A percentile compares a stretch with the other conserved stretches of the same genome.
These are phyloP conservation scores for Argyrosomus regius DNA, from an alignment of 2,797 vertebrate species.

Conservation along the genomic window DNA sequence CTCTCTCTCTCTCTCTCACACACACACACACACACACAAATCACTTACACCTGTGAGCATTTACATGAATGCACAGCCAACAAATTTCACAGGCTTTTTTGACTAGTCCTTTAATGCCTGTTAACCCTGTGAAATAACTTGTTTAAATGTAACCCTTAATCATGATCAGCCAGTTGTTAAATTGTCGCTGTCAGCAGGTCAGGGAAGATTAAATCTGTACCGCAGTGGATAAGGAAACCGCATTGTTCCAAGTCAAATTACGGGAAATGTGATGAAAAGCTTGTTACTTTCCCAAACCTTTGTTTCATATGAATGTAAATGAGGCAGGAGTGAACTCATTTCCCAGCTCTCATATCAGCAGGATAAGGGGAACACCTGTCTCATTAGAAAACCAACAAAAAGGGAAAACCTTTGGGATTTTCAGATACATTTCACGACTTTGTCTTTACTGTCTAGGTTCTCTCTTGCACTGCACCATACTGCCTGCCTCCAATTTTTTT, in stretches of 20 bases:
- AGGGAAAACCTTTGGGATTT: slow-evolving; percentile 57
- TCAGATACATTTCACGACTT: slow-evolving; percentile 49
- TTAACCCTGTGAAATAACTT: slow-evolving; percentile 8
- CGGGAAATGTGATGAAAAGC: slow-evolving; percentile 48
- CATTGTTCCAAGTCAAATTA: slow-evolving; percentile 54
- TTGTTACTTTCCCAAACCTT: slow-evolving; percentile 52
- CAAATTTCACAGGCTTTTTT: neutral
- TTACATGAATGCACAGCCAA: neutral
- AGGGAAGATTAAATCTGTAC: slow-evolving; percentile 58
- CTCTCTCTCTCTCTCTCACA: neutral
- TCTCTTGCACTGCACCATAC: slow-evolving; percentile 10
- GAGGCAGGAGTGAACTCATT: slow-evolving; percentile 58
- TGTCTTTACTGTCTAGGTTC: slow-evolving; percentile 34
- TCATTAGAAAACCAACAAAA: slow-evolving; percentile 64
- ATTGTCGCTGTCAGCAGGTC: slow-evolving; percentile 40
- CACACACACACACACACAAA: neutral
- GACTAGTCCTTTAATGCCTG: slow-evolving; percentile 14
- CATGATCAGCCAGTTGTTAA: slow-evolving; percentile 42
- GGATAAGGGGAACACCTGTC: slow-evolving; percentile 70
- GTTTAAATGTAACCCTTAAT: slow-evolving; percentile 47
- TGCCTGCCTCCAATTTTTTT: slow-evolving; percentile 28
- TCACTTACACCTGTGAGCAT: neutral
- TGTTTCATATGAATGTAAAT: slow-evolving; percentile 70
- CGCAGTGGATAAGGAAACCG: slow-evolving; percentile 28
- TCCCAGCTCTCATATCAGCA: slow-evolving; percentile 69